A percentile compares a stretch with the other conserved stretches of the same genome.
Conservation (phyloP, 1,140 invertebrate genomes). For the Drosophila bipectinata region DNA sequence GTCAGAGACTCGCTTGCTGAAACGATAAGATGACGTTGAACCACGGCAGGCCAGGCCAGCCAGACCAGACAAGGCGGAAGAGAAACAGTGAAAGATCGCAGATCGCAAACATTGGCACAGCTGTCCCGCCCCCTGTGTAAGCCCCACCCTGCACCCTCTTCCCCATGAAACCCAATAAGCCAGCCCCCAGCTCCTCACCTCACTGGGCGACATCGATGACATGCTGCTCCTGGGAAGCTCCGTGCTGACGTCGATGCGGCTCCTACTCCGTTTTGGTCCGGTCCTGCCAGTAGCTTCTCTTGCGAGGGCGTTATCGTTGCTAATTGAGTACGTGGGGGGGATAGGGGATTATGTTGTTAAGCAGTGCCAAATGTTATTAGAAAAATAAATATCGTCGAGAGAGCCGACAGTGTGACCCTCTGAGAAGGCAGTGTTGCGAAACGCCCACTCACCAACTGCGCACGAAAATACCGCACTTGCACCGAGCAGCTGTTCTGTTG, state of each 20-base stretch:
- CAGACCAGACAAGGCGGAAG: constrained; percentile 9
- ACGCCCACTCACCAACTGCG: neutral
- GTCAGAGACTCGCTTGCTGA: constrained; percentile 3
- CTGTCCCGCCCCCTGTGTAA: constrained; percentile 18
- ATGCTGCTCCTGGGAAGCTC: constrained; percentile 38
- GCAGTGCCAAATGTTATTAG: constrained; percentile 34
- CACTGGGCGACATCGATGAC: constrained; percentile 73
- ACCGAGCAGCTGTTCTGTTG: constrained; percentile 10
- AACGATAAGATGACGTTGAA: constrained; percentile 67
- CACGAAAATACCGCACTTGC: constrained; percentile 14
- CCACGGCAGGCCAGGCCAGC: constrained; percentile 1
- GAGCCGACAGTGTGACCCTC: constrained; percentile 36
- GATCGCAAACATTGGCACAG: constrained; percentile 68
- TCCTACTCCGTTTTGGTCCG: constrained; percentile 19
- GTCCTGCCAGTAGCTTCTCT: constrained; percentile 11
- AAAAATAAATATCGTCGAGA: constrained; percentile 40
- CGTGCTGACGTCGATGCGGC: constrained; percentile 28
- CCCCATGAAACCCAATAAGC: neutral
- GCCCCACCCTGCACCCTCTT: neutral
- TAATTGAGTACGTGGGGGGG: neutral
- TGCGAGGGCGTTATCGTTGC: constrained; percentile 13
- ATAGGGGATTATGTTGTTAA: neutral
- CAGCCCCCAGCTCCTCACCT: constrained; percentile 49
- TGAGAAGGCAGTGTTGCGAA: constrained; percentile 17
- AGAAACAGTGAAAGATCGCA: constrained; percentile 7